A percentile compares a stretch with the other conserved stretches of the same genome.
Conservation (phyloP, 2,113 vertebrate species). For the Thamnophis sirtalis region DNA sequence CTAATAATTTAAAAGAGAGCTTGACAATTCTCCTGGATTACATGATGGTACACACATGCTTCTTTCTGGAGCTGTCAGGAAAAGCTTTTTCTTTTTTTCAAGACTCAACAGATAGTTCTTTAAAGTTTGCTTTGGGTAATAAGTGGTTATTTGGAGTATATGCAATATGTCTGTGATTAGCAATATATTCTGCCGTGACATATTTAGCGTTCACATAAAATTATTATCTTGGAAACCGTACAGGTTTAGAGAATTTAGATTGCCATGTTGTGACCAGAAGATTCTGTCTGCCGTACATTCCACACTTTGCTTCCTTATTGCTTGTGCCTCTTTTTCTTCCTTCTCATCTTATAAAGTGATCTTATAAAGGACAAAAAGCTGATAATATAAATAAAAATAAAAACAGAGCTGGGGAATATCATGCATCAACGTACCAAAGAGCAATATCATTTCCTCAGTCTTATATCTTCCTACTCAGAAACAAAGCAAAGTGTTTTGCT, state of each 20-base stretch:
- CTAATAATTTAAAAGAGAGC: background rate
- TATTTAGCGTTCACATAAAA: background rate
- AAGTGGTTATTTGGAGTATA: background rate
- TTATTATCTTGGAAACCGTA: background rate
- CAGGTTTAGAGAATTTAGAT: background rate
- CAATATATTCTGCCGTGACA: background rate
- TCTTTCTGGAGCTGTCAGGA: background rate
- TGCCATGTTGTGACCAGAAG: background rate
- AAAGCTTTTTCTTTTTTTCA: background rate
- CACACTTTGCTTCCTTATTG: background rate
- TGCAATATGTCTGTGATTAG: background rate
- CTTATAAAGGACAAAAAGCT: background rate
- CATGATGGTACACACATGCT: background rate
- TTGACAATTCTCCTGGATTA: background rate
- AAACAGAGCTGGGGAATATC: background rate
- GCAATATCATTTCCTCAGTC: background rate
- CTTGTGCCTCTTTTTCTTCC: background rate
- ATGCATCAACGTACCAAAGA: too few relatives aligned
- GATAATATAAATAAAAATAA: background rate
- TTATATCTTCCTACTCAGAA: background rate
- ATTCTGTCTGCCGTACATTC: background rate
- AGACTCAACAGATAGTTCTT: constrained; percentile 54
- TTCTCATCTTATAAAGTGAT: background rate
- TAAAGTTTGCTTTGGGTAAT: background rate
- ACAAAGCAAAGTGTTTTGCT: background rate